A percentile compares a stretch with the other conserved stretches of the same genome.
Conservation (phyloP, 2,888 invertebrate genomes). For the Hyppa rectilinea region DNA sequence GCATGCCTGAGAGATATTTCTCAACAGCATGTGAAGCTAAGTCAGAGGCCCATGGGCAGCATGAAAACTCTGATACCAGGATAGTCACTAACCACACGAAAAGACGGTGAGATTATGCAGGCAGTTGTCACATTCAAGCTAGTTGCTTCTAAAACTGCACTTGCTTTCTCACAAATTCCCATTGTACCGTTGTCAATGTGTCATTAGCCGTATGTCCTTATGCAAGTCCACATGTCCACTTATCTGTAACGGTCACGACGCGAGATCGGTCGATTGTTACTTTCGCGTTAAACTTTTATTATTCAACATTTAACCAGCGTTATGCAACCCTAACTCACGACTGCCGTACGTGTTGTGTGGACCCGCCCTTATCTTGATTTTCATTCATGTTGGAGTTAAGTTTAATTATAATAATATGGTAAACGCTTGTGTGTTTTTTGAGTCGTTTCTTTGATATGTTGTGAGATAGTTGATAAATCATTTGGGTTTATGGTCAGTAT, state of each 20-base stretch:
- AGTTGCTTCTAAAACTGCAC: background rate
- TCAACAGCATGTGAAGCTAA: no score
- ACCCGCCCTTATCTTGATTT: conserved; percentile 71
- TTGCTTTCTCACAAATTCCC: background rate
- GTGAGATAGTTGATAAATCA: no score
- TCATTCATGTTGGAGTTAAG: conserved; percentile 54
- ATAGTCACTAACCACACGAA: no score
- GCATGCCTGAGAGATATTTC: no score
- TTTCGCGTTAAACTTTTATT: conserved; percentile 81
- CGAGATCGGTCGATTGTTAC: conserved; percentile 76
- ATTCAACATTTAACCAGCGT: conserved; percentile 73
- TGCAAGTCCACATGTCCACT: conserved; percentile 82
- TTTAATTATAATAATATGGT: conserved; percentile 56
- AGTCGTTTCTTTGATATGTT: no score
- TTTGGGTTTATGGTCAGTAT: no score
- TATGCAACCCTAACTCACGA: conserved; percentile 76
- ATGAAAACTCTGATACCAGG: no score
- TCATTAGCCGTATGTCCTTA: conserved; percentile 64
- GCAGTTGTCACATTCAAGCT: background rate
- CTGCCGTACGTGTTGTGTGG: conserved; percentile 73
- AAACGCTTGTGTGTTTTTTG: conserved; percentile 29
- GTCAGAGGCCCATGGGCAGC: no score
- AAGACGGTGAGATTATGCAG: no score
- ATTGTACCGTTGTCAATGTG: conserved; percentile 46
- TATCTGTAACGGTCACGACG: conserved; percentile 82